Evolutionary conservation across 1,140 invertebrate genomes (phyloP).

Genomic region (Bradysia coprophila): DNA sequence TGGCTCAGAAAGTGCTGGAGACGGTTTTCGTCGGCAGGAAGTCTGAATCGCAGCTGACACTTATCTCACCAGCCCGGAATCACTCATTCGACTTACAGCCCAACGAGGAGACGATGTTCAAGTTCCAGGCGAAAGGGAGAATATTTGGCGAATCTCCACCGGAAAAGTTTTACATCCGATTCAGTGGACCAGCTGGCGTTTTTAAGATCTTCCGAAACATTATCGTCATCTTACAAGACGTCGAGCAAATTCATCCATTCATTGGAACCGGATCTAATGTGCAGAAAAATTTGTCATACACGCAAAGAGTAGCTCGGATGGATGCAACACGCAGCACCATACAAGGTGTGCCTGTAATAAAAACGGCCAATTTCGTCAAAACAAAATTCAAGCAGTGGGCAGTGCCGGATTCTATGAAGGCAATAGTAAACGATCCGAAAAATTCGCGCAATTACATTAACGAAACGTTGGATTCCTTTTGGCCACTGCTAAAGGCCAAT

Average conservation of each 20-base stretch:
- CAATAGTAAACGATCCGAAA: no score
- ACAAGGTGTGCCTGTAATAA: conserved; percentile 34
- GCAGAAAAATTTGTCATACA: conserved; percentile 10
- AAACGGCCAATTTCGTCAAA: conserved; percentile 21
- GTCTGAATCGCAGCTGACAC: conserved; percentile 19
- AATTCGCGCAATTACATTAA: background rate
- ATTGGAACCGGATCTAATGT: conserved; percentile 2
- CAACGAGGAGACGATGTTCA: conserved; percentile 15
- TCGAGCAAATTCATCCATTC: conserved; percentile 6
- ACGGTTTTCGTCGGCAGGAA: conserved; percentile 16
- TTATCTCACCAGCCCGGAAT: conserved; percentile 13
- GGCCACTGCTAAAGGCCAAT: background rate
- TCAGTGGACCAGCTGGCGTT: conserved; percentile 34
- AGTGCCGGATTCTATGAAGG: no score
- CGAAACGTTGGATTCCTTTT: background rate
- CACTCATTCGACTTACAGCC: conserved; percentile 15
- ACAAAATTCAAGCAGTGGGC: no score
- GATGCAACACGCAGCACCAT: conserved; percentile 23
- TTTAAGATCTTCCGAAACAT: conserved; percentile 33
- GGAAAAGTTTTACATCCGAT: conserved; percentile 32
- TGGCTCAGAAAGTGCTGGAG: conserved; percentile 11
- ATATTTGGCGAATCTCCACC: conserved; percentile 33
- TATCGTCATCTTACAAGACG: conserved; percentile 24
- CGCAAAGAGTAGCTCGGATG: no score
- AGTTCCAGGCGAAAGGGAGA: conserved; percentile 27